Evolutionary conservation across 1,140 invertebrate species (phyloP).

Genomic region (Tenebrio molitor): DNA sequence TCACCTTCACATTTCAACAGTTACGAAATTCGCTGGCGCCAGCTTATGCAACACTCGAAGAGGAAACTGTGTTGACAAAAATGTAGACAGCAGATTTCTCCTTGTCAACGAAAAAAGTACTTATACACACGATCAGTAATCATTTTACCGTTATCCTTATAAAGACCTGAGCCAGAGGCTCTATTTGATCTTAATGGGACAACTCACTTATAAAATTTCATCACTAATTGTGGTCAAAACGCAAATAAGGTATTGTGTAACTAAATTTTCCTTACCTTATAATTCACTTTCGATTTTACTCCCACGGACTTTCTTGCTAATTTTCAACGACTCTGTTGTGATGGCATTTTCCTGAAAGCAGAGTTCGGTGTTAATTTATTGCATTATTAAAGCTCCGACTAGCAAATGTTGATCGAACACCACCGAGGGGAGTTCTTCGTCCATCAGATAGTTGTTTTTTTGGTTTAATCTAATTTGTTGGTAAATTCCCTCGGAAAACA

Average conservation of each 20-base stretch:
- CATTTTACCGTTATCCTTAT: not conserved
- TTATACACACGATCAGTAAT: too few species aligned
- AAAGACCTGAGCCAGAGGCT: not conserved
- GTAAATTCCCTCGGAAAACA: not conserved
- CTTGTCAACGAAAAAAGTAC: too few species aligned
- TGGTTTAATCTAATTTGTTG: too few species aligned
- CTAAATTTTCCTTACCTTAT: slow-evolving; percentile 5
- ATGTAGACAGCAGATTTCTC: not conserved
- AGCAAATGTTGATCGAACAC: too few species aligned
- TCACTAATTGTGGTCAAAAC: slow-evolving; percentile 4
- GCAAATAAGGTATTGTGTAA: slow-evolving; percentile 3
- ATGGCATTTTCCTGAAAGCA: slow-evolving; percentile 14
- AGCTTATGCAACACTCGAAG: slow-evolving; percentile 2
- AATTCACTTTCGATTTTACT: slow-evolving; percentile 15
- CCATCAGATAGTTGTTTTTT: too few species aligned
- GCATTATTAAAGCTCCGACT: not conserved
- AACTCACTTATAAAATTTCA: slow-evolving; percentile 6
- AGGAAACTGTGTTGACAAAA: not conserved
- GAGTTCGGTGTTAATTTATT: slow-evolving; percentile 7
- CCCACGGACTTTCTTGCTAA: not conserved
- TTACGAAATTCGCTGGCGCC: slow-evolving; percentile 17
- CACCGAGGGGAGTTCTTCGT: too few species aligned
- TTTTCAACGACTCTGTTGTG: not conserved
- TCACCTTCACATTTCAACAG: too few species aligned
- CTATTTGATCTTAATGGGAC: not conserved